phyloP scores from a whole-genome alignment of 2,797 vertebrate genomes.

The Tangara arthus region DNA sequence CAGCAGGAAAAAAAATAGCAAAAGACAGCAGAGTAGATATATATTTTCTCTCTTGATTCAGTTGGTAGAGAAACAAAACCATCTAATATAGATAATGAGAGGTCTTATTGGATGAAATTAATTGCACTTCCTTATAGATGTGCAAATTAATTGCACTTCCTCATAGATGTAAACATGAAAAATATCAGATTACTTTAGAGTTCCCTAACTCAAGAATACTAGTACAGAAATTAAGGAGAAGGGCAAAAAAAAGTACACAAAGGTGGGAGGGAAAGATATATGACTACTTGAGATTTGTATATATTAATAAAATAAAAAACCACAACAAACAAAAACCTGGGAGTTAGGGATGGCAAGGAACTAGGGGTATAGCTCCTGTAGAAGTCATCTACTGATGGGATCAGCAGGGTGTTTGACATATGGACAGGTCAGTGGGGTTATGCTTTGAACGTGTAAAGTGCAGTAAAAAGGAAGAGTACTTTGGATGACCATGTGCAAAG shows the following conservation, averaged over 20 bases:
- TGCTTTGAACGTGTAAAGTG: not conserved
- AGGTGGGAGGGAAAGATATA: not conserved
- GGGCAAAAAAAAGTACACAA: not conserved
- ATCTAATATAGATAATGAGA: not conserved
- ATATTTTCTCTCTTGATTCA: not conserved
- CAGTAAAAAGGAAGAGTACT: not conserved
- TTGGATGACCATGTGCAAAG: not conserved
- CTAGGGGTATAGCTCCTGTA: rapidly evolving
- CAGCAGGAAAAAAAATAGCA: not conserved
- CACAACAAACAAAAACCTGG: not conserved
- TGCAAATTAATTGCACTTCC: not conserved
- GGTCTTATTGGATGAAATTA: not conserved
- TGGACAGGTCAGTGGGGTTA: not conserved
- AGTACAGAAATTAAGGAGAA: not conserved
- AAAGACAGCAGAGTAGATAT: not conserved
- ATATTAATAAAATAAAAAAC: not conserved
- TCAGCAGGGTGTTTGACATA: rapidly evolving
- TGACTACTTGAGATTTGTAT: not conserved
- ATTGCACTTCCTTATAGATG: not conserved
- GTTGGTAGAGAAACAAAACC: not conserved
- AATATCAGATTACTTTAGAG: not conserved
- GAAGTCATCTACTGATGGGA: not conserved
- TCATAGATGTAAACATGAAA: not conserved
- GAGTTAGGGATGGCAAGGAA: not conserved
- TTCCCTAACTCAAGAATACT: not conserved